A percentile compares a stretch with the other conserved stretches of the same genome.
These are phyloP conservation scores for Botia kubotai DNA, from an alignment of 2,797 vertebrate species.

Conservation along the genomic window DNA sequence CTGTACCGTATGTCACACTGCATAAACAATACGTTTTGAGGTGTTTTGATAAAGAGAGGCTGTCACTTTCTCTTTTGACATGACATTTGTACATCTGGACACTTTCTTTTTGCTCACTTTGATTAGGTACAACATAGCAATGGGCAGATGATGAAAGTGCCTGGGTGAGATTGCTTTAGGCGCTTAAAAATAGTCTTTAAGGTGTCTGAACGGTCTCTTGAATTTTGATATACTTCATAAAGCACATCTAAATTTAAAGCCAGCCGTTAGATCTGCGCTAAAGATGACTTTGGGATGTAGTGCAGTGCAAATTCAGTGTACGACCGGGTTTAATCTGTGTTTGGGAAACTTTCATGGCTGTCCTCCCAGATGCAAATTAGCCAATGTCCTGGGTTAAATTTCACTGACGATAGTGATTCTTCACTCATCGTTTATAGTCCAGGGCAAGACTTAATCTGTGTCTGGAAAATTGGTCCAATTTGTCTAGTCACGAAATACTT, in stretches of 20 bases:
- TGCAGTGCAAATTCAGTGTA: neutral
- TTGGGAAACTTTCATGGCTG: slow-evolving; percentile 30
- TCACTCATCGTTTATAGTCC: slow-evolving; percentile 17
- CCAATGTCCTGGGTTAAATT: slow-evolving; percentile 21
- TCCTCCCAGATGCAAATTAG: slow-evolving; percentile 27
- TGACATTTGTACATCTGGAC: slow-evolving; percentile 33
- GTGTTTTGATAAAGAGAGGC: neutral
- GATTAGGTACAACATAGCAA: slow-evolving; percentile 37
- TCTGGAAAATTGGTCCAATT: slow-evolving; percentile 33
- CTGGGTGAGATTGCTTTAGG: slow-evolving; percentile 37
- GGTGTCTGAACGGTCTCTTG: slow-evolving; percentile 16
- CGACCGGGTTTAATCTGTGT: slow-evolving; percentile 19
- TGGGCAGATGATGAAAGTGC: slow-evolving; percentile 31
- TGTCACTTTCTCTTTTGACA: neutral
- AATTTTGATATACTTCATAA: slow-evolving; percentile 40
- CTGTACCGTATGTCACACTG: neutral
- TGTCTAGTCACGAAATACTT: slow-evolving; percentile 21
- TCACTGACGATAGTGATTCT: slow-evolving; percentile 18
- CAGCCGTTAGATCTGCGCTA: neutral
- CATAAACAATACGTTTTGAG: neutral
- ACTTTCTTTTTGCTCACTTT: slow-evolving; percentile 25
- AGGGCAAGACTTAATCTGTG: slow-evolving; percentile 12
- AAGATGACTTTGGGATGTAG: slow-evolving; percentile 34
- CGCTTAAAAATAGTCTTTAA: slow-evolving; percentile 26
- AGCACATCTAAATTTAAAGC: slow-evolving; percentile 14